Conservation (phyloP, 2,797 vertebrate genomes). For the Heliangelus exortis region DNA sequence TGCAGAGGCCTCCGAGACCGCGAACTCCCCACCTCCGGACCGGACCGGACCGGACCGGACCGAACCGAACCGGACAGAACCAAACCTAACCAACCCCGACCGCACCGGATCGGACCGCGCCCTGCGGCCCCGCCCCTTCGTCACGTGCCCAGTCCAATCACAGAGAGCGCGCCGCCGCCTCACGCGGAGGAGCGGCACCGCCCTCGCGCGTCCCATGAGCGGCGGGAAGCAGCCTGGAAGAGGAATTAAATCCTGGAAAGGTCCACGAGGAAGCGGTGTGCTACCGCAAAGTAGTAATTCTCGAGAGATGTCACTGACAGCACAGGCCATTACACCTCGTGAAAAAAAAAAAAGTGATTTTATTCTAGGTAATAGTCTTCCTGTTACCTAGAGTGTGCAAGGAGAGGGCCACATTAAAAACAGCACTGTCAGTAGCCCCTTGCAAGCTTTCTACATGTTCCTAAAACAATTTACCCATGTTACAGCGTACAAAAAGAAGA, state of each 20-base stretch:
- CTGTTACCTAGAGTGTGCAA: not conserved
- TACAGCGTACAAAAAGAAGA: not conserved
- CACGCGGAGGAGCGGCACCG: no score
- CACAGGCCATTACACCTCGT: not conserved
- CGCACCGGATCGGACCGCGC: no score
- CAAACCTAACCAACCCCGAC: rapidly evolving
- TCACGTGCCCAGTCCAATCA: no score
- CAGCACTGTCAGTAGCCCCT: rapidly evolving
- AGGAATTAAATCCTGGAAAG: not conserved
- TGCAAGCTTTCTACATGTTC: not conserved
- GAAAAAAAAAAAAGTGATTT: not conserved
- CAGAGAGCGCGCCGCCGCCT: no score
- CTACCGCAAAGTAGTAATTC: not conserved
- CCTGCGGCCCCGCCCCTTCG: no score
- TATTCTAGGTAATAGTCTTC: not conserved
- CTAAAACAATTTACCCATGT: not conserved
- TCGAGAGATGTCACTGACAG: not conserved
- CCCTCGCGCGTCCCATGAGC: no score
- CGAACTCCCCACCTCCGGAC: no score
- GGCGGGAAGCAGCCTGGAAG: not conserved
- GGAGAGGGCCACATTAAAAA: not conserved
- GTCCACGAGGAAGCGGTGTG: not conserved
- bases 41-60: no score
- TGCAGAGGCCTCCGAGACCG: no score
- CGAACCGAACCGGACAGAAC: no score